phyloP scores from a whole-genome alignment of 2,797 vertebrate genomes.

The Jordanella pulchra region DNA sequence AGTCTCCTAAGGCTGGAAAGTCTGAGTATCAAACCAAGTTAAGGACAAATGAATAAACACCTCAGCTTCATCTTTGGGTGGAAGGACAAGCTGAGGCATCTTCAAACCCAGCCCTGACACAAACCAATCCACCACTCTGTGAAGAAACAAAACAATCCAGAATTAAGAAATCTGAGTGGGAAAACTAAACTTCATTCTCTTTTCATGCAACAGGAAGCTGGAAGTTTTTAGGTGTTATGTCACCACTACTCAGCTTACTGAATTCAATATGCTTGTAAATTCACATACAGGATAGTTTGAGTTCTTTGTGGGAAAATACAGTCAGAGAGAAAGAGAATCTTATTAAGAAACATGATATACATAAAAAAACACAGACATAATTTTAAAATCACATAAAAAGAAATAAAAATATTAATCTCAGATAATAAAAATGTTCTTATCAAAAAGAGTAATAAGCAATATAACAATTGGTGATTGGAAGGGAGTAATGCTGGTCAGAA shows the following conservation, averaged over 20 bases:
- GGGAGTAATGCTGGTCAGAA: no score
- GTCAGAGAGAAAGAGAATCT: neutral
- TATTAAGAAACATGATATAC: neutral
- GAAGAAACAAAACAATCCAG: slow-evolving; percentile 1
- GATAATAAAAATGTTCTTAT: no score
- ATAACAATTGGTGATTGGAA: no score
- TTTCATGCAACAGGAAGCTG: neutral
- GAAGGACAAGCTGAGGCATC: slow-evolving; percentile 83
- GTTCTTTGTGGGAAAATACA: neutral
- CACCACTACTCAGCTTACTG: neutral
- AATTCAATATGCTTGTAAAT: neutral
- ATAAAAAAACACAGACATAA: no score
- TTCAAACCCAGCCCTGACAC: slow-evolving; percentile 84
- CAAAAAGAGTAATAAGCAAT: no score
- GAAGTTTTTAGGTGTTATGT: neutral
- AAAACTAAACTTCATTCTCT: neutral
- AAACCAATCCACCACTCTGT: slow-evolving; percentile 83
- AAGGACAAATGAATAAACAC: slow-evolving; percentile 43
- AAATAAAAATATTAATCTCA: no score
- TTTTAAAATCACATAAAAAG: no score
- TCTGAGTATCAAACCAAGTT: neutral
- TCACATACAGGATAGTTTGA: neutral
- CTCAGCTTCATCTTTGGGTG: slow-evolving; percentile 58
- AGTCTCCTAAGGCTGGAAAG: neutral
- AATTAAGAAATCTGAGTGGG: no score